These are phyloP conservation scores for Aplodontia rufa DNA, from an alignment of 2,113 vertebrate species.

Conservation along the genomic window DNA sequence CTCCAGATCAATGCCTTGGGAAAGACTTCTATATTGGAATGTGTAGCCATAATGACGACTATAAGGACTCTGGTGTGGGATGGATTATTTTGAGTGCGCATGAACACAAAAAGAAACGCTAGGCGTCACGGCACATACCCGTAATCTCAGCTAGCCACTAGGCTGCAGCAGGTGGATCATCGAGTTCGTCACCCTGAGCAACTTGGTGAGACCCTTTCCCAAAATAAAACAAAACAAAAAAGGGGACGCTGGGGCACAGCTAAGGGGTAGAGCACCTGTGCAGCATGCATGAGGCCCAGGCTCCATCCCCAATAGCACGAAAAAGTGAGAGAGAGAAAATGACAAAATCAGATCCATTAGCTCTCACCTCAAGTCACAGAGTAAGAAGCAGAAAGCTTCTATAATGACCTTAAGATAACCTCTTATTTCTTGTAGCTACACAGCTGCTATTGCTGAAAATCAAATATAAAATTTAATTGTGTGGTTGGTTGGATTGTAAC, in stretches of 20 bases:
- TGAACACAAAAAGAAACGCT: slow-evolving; percentile 49
- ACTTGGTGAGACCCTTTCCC: too few species aligned
- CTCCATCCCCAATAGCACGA: too few species aligned
- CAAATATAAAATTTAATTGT: slow-evolving; percentile 18
- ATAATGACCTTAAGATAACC: not conserved
- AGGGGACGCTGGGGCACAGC: too few species aligned
- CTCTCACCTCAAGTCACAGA: not conserved
- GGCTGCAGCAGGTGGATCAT: too few species aligned
- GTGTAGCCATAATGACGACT: not conserved
- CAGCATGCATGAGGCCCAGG: too few species aligned
- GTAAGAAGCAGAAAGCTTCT: not conserved
- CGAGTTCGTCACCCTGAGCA: too few species aligned
- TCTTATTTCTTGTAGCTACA: not conserved
- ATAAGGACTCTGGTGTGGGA: not conserved
- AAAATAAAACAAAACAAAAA: too few species aligned
- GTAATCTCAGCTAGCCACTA: too few species aligned
- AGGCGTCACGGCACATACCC: too few species aligned
- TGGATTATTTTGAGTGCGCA: not conserved
- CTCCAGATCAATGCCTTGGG: not conserved
- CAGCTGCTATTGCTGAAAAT: slow-evolving; percentile 24
- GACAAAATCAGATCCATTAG: slow-evolving; percentile 5
- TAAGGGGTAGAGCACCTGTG: too few species aligned
- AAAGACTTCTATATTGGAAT: not conserved
- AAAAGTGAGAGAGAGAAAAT: slow-evolving; percentile 17
- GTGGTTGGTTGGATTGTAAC: not conserved